These are phyloP conservation scores for Polylopha cassiicola DNA, from an alignment of 2,888 invertebrate species.

Conservation along the genomic window DNA sequence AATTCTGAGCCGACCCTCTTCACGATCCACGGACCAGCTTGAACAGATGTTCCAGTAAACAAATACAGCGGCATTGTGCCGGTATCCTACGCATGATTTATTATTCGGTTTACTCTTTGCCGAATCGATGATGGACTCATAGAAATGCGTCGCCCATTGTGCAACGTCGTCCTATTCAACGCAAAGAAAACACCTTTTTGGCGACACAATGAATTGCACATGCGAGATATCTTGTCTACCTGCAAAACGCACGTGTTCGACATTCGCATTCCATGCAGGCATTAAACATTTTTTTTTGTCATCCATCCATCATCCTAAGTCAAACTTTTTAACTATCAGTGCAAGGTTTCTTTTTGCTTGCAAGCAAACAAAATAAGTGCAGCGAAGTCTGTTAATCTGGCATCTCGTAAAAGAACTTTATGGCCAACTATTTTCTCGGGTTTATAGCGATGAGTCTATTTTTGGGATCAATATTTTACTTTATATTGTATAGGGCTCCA, in stretches of 20 bases:
- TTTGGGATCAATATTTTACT: constrained; percentile 42
- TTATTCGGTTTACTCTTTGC: constrained; percentile 48
- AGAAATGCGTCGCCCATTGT: constrained; percentile 60
- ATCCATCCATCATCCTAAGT: constrained; percentile 38
- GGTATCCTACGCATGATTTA: constrained; percentile 71
- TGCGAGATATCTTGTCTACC: constrained; percentile 57
- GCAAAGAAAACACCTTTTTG: constrained; percentile 61
- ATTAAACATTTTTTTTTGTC: constrained; percentile 44
- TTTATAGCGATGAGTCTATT: constrained; percentile 47
- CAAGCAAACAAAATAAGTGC: constrained; percentile 26
- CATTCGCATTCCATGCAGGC: constrained; percentile 55
- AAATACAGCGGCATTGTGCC: constrained; percentile 55
- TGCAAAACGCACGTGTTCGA: constrained; percentile 72
- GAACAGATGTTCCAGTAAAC: constrained; percentile 71
- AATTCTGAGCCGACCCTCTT: constrained; percentile 50
- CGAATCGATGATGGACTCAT: constrained; percentile 61
- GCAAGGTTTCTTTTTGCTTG: constrained; percentile 42
- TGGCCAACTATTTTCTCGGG: constrained; percentile 46
- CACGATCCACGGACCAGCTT: constrained; percentile 32
- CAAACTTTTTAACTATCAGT: constrained; percentile 34
- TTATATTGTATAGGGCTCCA: constrained; percentile 29
- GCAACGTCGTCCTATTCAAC: constrained; percentile 62
- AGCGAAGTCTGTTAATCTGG: constrained; percentile 40
- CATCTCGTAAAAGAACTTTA: constrained; percentile 49
- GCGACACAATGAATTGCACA: constrained; percentile 67